A percentile compares a stretch with the other conserved stretches of the same genome.
Evolutionary conservation across 2,113 vertebrate genomes (phyloP).

Genomic region (Cyrtonyx montezumae): DNA sequence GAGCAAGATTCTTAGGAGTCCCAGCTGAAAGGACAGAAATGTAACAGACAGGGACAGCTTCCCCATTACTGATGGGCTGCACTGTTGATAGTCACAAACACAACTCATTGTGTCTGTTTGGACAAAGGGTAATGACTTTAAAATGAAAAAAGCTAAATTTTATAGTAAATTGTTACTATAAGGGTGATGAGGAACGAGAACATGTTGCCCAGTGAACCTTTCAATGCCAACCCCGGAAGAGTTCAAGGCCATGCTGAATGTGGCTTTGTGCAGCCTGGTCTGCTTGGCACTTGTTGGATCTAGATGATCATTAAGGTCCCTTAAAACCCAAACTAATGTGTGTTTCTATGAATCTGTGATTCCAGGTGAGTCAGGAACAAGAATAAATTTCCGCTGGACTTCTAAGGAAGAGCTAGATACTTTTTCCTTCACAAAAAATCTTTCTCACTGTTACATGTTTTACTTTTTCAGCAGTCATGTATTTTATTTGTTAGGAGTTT

Average conservation of each 20-base stretch:
- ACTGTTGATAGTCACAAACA: not conserved
- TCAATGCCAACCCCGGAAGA: not conserved
- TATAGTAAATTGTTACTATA: not conserved
- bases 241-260: not conserved
- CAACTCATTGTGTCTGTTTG: not conserved
- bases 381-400: not conserved
- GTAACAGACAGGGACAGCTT: not conserved
- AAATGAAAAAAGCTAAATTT: not conserved
- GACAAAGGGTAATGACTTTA: not conserved
- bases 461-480: not conserved
- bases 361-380: not conserved
- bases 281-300: not conserved
- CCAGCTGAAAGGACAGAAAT: not conserved
- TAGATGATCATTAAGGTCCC: not conserved
- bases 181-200: not conserved
- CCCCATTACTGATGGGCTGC: not conserved
- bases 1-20: not conserved
- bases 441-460: not conserved
- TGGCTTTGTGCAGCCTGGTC: not conserved
- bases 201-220: not conserved
- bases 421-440: not conserved
- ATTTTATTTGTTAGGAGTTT: not conserved
- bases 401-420: not conserved
- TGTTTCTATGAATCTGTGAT: not conserved
- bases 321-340: not conserved